Evolutionary conservation across 2,797 vertebrate genomes (phyloP), one percentile per base, ranked within the genome.

Genomic region (Morelia viridis): DNA sequence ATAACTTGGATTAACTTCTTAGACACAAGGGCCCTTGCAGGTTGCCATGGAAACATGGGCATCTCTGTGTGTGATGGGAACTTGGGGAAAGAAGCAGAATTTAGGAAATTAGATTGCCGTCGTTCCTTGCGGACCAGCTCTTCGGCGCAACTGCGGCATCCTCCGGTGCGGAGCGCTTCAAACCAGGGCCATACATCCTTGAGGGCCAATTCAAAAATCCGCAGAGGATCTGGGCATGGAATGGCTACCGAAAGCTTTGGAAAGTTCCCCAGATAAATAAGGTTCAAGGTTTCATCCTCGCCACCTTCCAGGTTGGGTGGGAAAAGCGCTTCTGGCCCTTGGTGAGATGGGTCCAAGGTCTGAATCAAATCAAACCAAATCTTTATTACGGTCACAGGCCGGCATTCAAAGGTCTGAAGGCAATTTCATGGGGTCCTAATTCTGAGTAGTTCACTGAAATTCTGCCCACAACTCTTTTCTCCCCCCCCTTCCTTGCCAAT

Each of bases 1-100:
- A 90, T 88, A 93, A 93, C 86, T 91, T 64, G 50, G 26, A 88
- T 56, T 83, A 88, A 88, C 68, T 91, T 83, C 71, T 90, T 31
- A 31, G 17, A 46, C 9, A 50, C 68, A 80, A 83, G 41, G 15
- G 31, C n/a, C 80, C 31, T 80, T 56, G 85, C 31, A 84, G 35
- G 92, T 93, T 91, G 87, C 61, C 61, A 88, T 91, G 85, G 89
- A 26, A 60, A 93, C 86, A 24, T 8, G 26, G 58, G 50, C 71
- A 68, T 88, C 56, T 71, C 4, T 58, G 31, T 0, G 41, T 5
- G 31, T 11, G 1, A 68, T 64, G 17, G 50, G 50, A 24, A 53
- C 10, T 24, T 60, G 9, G 46, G 56, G 80, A 28, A 35, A 22
- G 35, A 76, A 76, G 4, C 71, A 80, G 65, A 61, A 87, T 1